These are phyloP conservation scores for Ormia ochracea DNA, from an alignment of 2,888 invertebrate species.

Conservation along the genomic window DNA sequence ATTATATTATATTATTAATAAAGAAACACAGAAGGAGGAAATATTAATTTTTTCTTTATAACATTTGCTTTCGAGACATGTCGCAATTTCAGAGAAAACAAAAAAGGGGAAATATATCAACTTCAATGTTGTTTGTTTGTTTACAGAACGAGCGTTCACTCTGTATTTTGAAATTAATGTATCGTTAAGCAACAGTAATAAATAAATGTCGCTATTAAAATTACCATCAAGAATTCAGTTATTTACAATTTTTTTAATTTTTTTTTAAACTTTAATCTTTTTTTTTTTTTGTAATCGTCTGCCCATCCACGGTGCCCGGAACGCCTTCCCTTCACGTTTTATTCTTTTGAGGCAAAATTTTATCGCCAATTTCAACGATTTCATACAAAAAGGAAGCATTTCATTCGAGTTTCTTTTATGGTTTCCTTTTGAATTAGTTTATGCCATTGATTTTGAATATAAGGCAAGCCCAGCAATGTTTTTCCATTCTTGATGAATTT, in stretches of 20 bases:
- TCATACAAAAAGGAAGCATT: constrained; percentile 24
- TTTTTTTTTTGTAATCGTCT: not conserved
- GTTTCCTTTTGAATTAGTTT: constrained; percentile 33
- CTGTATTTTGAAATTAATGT: not conserved
- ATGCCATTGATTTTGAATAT: constrained; percentile 6
- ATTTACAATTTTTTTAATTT: constrained; percentile 48
- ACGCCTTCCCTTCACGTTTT: constrained; percentile 3
- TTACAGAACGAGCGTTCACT: not conserved
- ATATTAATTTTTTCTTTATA: no score
- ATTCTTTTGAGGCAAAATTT: constrained; percentile 55
- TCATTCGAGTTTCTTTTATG: constrained; percentile 28
- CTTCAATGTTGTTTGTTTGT: no score
- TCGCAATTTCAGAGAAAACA: not conserved
- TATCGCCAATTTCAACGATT: constrained; percentile 55
- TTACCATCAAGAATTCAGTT: constrained; percentile 43
- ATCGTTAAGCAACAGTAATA: not conserved
- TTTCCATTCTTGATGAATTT: not conserved
- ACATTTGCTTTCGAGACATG: no score
- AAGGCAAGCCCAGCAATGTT: not conserved
- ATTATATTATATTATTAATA: no score
- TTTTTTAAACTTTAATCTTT: constrained; percentile 27
- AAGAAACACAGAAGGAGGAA: no score
- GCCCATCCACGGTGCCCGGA: not conserved
- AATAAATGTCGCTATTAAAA: constrained; percentile 33
- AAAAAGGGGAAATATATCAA: no score